These are phyloP conservation scores for Somateria mollissima DNA, from an alignment of 2,797 vertebrate species.

Conservation along the genomic window DNA sequence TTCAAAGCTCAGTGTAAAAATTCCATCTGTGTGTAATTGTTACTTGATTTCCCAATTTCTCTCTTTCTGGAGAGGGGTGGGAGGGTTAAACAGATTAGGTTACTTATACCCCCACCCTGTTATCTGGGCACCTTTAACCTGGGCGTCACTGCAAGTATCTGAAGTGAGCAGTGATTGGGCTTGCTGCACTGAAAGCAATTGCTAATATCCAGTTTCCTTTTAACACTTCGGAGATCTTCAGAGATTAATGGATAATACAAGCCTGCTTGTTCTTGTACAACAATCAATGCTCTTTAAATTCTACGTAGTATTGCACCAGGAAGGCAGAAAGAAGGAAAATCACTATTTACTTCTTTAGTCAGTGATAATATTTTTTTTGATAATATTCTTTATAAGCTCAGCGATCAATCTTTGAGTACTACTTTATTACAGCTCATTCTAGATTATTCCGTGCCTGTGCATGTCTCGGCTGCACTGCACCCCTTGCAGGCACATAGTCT, in stretches of 20 bases:
- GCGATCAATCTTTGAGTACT: not conserved
- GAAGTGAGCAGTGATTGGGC: not conserved
- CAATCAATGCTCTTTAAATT: not conserved
- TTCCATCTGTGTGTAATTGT: not conserved
- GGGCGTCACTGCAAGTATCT: not conserved
- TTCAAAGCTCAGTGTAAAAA: not conserved
- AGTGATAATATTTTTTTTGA: not conserved
- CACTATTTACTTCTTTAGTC: accelerated
- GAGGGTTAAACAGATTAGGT: not conserved
- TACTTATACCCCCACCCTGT: not conserved
- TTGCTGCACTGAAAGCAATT: not conserved
- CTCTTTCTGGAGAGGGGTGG: accelerated
- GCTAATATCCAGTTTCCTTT: not conserved
- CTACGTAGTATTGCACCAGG: not conserved
- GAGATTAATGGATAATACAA: not conserved
- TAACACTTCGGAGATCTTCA: not conserved
- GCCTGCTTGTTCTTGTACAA: not conserved
- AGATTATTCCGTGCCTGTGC: not conserved
- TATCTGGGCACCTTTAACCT: not conserved
- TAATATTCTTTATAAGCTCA: not conserved
- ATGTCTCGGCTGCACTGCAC: not conserved
- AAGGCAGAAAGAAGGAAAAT: not conserved
- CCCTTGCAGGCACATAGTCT: not conserved
- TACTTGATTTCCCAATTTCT: not conserved
- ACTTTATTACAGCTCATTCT: not conserved